Evolutionary conservation across 1,140 invertebrate genomes (phyloP).

Genomic region (Uloborus diversus): DNA sequence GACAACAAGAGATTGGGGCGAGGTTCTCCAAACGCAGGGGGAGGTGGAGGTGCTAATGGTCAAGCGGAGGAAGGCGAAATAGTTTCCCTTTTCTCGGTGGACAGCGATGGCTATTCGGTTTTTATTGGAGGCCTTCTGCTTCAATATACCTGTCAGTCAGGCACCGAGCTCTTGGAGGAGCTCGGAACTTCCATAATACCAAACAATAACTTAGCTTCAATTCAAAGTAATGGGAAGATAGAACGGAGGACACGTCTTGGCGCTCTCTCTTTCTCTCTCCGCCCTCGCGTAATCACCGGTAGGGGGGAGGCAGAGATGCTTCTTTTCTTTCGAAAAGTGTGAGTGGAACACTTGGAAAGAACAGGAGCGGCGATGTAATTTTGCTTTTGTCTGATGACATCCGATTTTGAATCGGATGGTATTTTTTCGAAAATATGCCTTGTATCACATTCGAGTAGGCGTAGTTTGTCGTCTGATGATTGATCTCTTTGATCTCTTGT

Average conservation of each 20-base stretch:
- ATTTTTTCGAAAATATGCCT: too few relatives aligned
- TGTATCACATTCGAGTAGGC: too few relatives aligned
- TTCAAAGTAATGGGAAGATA: constrained; percentile 56
- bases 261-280: too few relatives aligned
- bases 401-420: too few relatives aligned
- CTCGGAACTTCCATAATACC: constrained; percentile 45
- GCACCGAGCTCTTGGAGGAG: neutral
- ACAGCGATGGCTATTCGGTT: constrained; percentile 43
- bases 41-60: constrained; percentile 40
- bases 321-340: too few relatives aligned
- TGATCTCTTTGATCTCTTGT: too few relatives aligned
- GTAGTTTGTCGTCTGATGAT: too few relatives aligned
- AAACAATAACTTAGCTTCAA: constrained; percentile 57
- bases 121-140: constrained; percentile 48
- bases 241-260: constrained; percentile 55
- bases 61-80: constrained; percentile 46
- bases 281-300: constrained; percentile 49
- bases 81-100: constrained; percentile 25
- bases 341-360: too few relatives aligned
- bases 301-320: too few relatives aligned
- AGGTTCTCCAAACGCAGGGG: too few relatives aligned
- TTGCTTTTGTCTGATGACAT: too few relatives aligned
- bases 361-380: too few relatives aligned
- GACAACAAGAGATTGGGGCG: neutral
- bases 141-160: constrained; percentile 55